phyloP scores from a whole-genome alignment of 2,113 vertebrate species.

The Pseudonaja textilis region DNA sequence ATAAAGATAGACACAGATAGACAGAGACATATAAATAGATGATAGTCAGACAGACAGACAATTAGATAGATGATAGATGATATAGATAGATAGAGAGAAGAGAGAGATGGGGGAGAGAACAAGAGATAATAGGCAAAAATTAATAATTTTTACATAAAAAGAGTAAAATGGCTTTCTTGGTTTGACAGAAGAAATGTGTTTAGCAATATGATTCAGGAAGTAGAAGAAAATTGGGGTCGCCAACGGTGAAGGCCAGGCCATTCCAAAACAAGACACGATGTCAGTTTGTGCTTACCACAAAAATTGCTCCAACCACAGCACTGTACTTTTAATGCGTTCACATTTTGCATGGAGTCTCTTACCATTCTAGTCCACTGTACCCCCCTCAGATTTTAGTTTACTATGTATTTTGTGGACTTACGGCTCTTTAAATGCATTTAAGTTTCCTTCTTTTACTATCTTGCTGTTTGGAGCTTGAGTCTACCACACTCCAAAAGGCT shows the following conservation, averaged over 20 bases:
- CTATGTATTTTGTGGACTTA: background rate
- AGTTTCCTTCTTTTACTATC: background rate
- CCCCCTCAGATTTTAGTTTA: background rate
- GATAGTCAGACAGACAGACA: too few species aligned
- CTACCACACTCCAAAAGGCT: background rate
- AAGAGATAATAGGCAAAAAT: background rate
- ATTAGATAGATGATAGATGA: too few species aligned
- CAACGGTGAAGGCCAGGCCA: background rate
- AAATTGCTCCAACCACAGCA: background rate
- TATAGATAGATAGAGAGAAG: too few species aligned
- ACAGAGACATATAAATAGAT: too few species aligned
- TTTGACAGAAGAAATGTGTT: background rate
- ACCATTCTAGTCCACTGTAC: background rate
- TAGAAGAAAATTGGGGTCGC: background rate
- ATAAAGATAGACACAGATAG: too few species aligned
- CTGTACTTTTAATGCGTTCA: background rate
- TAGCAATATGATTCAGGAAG: background rate
- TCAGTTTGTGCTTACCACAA: background rate
- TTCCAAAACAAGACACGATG: background rate
- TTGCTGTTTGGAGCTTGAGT: background rate
- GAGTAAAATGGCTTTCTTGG: background rate
- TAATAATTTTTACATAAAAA: background rate
- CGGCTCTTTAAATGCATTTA: background rate
- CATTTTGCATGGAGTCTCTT: background rate
- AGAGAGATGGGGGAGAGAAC: background rate